Base-by-base conservation (phyloP, 2,888 invertebrate species). In the Eupithecia exiguata region DNA sequence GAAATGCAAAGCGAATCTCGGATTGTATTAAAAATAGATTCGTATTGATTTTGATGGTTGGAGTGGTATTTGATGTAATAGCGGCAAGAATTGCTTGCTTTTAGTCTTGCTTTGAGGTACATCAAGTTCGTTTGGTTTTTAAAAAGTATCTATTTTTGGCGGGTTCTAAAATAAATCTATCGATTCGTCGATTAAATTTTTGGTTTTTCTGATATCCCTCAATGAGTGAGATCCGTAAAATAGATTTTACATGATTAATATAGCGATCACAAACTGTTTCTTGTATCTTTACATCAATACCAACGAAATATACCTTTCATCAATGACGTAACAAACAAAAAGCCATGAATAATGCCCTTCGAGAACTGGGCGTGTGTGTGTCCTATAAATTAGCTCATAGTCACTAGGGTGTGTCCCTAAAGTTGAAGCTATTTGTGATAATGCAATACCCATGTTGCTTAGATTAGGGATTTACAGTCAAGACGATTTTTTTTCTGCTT, bases 21-120 rank as follows among this genome's bases (percentile, higher is more conserved):
- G 73, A 62, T 70, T 70, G 61, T 71, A 70, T 69, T 69, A 69
- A 72, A 75, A 72, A 71, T 53, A 58, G 75, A 73, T 68, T 38
- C 70, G 70, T 71, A 76, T 73, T 76, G 73, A 71, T 71, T 76
- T 73, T 76, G 40, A 67, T 62, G 69, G 49, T 46, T 69, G 35
- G 35, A 25, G 40, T 21, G 36, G 69, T 58, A 58, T 35, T 62
- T 62, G 35, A 62, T 62, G 65, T 21, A 21, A 38, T 65, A 12
- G 62, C 18, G 30, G 18, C 18, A 35, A 7, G 18, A 46, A 1
- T 43, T 1, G 38, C 5, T 38, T n/a, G n/a, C n/a, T n/a, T n/a
- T n/a, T n/a, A n/a, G n/a, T n/a, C n/a, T n/a, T n/a, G n/a, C n/a
- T n/a, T n/a, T n/a, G n/a, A n/a, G 16, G 43, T 16, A 43, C 16